Evolutionary conservation across 2,797 vertebrate genomes (phyloP).

Genomic region (Labeo calbasu): DNA sequence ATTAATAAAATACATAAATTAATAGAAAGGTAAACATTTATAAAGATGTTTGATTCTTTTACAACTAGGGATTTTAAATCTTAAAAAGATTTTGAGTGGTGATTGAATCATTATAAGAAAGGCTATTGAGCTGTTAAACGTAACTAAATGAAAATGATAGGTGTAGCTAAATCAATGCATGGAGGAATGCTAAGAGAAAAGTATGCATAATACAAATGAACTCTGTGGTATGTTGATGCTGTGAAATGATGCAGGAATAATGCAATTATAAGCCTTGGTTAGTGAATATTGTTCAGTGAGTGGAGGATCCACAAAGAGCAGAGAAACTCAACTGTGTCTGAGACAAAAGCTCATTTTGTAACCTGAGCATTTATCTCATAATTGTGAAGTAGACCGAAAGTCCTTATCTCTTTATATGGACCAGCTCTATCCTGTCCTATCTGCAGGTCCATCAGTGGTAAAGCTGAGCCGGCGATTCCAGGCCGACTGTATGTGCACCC

Average conservation of each 20-base stretch:
- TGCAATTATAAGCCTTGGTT: background rate
- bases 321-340: background rate
- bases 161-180: background rate
- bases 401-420: background rate
- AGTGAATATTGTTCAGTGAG: background rate
- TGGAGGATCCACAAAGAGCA: background rate
- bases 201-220: background rate
- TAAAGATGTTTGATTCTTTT: background rate
- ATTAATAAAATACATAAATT: background rate
- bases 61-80: background rate
- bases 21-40: background rate
- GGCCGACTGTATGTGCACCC: constrained; percentile 94
- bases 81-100: background rate
- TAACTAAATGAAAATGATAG: background rate
- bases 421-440: constrained; percentile 1
- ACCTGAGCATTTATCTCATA: constrained; percentile 14
- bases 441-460: constrained; percentile 90
- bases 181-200: background rate
- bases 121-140: background rate
- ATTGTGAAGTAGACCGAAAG: background rate
- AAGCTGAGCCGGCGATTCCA: constrained; percentile 96
- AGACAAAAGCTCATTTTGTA: background rate
- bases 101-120: background rate
- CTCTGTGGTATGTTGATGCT: constrained; percentile 12
- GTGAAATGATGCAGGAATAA: constrained; percentile 3